Base-by-base conservation (phyloP, 1,140 invertebrate genomes). In the Drosophila neocordata region DNA sequence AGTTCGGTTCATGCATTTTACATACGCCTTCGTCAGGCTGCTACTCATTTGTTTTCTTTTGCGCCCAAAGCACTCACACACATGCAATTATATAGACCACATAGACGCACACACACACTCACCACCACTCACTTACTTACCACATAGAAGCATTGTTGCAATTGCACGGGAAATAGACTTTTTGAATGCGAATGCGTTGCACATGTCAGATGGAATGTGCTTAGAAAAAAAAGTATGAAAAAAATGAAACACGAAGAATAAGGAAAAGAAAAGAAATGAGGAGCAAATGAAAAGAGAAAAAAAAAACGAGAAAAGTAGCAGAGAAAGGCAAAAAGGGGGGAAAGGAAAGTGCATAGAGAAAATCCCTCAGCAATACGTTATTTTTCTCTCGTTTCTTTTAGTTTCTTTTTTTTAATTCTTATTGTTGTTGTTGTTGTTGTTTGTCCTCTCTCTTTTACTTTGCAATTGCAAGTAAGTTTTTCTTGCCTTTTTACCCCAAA, bases 91-190 rank as follows among this genome's bases (percentile, higher is more conserved):
- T 72, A 75, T 35, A 69, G 38, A 63, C 52, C 64, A 41, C 64
- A 52, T 60, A 68, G 52, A 44, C 38, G 38, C 37, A 57, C 31
- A 35, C 8, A 59, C n/a, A 51, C 27, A 55, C 24, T 18, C 41
- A 44, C 37, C 66, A 27, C 63, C 58, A 65, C 15, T 59, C 67
- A 74, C 69, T 74, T 74, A 74, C 71, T 62, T 55, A 57, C 66
- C 71, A 65, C 56, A n/a, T 41, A 27, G 35, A 41, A 60, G 70
- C 83, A 82, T 85, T 87, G 82, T 85, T 87, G 82, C 82, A 85
- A 88, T 87, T 85, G 83, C 83, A 88, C 79, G 83, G 82, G 79
- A 87, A 87, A 87, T 87, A 87, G 82, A 88, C 83, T 88, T 88
- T 88, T 83, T 83, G 83, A 88, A 88, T 88, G 79, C 79, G 79